phyloP scores from a whole-genome alignment of 2,113 vertebrate genomes.

The Cyphomyrus plagiostoma region DNA sequence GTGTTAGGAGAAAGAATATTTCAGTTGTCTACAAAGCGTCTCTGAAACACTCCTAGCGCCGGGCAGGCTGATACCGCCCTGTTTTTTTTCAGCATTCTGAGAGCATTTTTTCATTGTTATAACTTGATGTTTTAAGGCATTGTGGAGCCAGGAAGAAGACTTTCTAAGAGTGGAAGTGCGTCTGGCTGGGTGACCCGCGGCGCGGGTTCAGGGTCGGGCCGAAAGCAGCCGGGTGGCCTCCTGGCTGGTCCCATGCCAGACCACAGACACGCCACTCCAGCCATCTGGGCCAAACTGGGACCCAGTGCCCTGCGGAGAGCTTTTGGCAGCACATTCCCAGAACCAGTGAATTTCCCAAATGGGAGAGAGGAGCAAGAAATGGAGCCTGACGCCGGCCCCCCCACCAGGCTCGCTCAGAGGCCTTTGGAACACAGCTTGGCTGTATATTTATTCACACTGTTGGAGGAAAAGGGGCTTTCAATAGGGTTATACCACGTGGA shows the following conservation, averaged over 20 bases:
- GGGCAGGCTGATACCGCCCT: background rate
- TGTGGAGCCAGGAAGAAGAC: background rate
- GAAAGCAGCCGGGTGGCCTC: background rate
- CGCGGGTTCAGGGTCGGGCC: background rate
- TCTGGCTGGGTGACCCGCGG: background rate
- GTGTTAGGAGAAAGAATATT: background rate
- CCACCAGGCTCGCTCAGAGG: background rate
- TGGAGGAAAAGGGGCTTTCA: background rate
- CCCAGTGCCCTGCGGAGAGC: background rate
- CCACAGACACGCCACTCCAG: background rate
- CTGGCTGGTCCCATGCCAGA: background rate
- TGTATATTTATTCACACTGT: background rate
- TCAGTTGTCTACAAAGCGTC: background rate
- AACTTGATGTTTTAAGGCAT: background rate
- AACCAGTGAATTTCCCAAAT: background rate
- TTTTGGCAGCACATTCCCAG: background rate
- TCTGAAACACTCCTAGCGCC: background rate
- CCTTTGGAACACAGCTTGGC: background rate
- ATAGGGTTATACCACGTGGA: background rate
- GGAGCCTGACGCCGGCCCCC: background rate
- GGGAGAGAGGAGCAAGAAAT: background rate
- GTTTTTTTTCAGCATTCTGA: background rate
- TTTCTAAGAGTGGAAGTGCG: constrained; percentile 9
- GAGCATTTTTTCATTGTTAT: constrained; percentile 8
- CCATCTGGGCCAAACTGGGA: background rate